Evolutionary conservation across 2,113 vertebrate genomes (phyloP).

Genomic region (Oncorhynchus tshawytscha): DNA sequence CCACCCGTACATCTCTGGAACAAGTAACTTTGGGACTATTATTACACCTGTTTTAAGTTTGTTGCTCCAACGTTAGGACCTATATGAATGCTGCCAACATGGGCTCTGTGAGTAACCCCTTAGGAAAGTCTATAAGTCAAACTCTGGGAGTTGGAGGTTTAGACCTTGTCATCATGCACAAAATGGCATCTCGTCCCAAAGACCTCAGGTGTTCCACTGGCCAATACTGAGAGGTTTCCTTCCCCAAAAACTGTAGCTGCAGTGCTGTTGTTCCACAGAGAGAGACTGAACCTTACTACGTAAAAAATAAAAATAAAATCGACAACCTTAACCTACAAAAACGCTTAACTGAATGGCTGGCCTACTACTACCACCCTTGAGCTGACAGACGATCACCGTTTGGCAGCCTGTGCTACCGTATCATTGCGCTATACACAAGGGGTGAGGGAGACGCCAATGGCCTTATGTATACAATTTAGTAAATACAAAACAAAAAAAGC

Average conservation of each 20-base stretch:
- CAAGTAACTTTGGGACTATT: constrained; percentile 45
- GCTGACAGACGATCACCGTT: constrained; percentile 53
- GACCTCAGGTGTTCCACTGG: background rate
- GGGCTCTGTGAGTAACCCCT: background rate
- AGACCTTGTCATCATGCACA: background rate
- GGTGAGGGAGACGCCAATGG: constrained; percentile 57
- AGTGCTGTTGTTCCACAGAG: background rate
- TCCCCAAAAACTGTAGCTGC: background rate
- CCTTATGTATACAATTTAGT: constrained; percentile 49
- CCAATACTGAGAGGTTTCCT: constrained; percentile 33
- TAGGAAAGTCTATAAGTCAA: constrained; percentile 1
- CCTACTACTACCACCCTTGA: constrained; percentile 8
- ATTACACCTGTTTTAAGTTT: background rate
- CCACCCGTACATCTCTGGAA: constrained; percentile 8
- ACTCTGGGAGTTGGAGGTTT: background rate
- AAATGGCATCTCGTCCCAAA: constrained; percentile 10
- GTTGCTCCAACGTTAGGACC: too few species aligned
- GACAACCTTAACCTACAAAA: background rate
- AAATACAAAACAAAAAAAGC: constrained; percentile 50
- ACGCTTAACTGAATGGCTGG: background rate
- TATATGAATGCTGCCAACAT: background rate
- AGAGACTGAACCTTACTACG: background rate
- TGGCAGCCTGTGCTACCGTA: constrained; percentile 61
- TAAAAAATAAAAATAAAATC: background rate
- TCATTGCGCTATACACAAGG: constrained; percentile 25